Base-by-base conservation (phyloP, 2,888 invertebrate species). In the Seira ritae region DNA sequence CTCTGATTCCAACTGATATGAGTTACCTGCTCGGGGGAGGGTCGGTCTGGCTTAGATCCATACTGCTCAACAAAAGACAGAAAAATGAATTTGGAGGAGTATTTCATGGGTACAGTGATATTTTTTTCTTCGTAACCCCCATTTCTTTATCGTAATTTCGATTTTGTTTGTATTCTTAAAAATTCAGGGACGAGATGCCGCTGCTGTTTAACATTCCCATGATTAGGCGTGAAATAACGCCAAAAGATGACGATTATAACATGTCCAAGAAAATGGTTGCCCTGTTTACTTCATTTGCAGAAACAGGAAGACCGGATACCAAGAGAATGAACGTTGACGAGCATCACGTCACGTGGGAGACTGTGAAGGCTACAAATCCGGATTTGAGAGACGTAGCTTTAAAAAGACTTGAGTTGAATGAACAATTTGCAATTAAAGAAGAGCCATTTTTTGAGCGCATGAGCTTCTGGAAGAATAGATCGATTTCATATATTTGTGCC, bases 171-270 rank as follows among this genome's bases (percentile, higher is more conserved):
- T n/a, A n/a, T n/a, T n/a, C n/a, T n/a, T n/a, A n/a, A n/a, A 31
- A 55, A n/a, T 68, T 46, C 4, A 77, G 71, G 17, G 84, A 84
- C 46, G 84, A 84, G 17, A 42, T 84, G 50, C 73, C 72, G 1
- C 22, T 84, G 22, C 24, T 84, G 1, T 84, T 74, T 67, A 74
- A 79, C 17, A 69, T 79, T 2, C 84, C 84, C 42, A 20, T 67
- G 4, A 0, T 84, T 17, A 50, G 78, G 10, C 17, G 75, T 17
- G 78, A 79, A 19, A 72, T 84, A 4, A 17, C n/a, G 8, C 65
- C 37, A 19, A 65, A 60, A 10, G 84, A 84, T 22, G 66, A 24
- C 1, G 84, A 84, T 73, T 84, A 66, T 8, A 42, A 69, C 1
- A 73, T 84, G 24, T 84, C 84, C 12, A 78, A 69, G 31, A 50